Conservation (phyloP, 1,140 invertebrate genomes). For the Panonychus citri region DNA sequence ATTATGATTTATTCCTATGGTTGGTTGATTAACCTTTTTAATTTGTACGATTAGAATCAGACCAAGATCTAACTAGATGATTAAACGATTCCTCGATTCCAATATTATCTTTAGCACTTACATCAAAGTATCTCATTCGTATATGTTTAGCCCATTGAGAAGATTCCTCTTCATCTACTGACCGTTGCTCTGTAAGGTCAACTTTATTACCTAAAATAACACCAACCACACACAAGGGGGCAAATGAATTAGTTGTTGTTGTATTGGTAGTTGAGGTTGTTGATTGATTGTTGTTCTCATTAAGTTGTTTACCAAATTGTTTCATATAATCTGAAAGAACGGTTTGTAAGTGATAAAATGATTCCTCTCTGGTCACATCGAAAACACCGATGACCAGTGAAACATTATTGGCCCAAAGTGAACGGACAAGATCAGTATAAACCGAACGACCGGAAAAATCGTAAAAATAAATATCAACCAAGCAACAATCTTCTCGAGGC, state of each 20-base stretch:
- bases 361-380: conserved; percentile 6
- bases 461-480: conserved; percentile 5
- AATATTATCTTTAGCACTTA: background rate
- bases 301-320: background rate
- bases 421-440: background rate
- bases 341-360: background rate
- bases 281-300: background rate
- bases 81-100: conserved; percentile 5
- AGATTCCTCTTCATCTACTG: background rate
- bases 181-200: conserved; percentile 3
- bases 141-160: conserved; percentile 3
- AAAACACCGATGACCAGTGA: conserved; percentile 7
- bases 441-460: conserved; percentile 5
- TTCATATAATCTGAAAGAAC: background rate
- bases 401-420: background rate
- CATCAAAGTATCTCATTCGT: conserved; percentile 9
- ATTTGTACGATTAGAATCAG: background rate
- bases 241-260: too few relatives aligned
- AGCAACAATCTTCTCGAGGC: background rate
- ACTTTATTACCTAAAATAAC: conserved; percentile 9
- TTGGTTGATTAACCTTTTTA: too few relatives aligned
- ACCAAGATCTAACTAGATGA: conserved; percentile 3
- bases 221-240: background rate
- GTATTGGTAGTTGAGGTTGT: background rate
- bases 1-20: too few relatives aligned